Percentiles rank a stretch among this genome's conserved stretches.
Evolutionary conservation across 2,888 invertebrate species (phyloP).

Genomic region (Heliothis peltigera): DNA sequence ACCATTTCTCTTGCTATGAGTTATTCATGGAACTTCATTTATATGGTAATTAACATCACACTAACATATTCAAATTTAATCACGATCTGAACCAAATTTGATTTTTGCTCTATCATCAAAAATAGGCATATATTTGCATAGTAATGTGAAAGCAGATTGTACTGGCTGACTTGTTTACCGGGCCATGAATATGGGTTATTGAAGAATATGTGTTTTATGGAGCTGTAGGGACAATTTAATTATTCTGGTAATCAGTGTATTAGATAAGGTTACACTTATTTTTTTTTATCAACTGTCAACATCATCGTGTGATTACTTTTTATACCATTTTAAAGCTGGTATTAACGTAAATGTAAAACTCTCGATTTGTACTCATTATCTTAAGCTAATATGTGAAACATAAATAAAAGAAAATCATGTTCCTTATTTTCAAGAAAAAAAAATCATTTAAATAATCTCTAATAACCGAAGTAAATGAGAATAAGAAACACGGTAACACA

Average conservation of each 20-base stretch:
- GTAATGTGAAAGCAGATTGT: slow-evolving; percentile 21
- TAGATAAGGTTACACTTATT: no score
- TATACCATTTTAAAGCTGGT: no score
- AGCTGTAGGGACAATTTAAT: neutral
- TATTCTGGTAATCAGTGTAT: no score
- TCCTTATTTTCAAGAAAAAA: no score
- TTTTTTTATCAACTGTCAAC: no score
- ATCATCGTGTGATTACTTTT: no score
- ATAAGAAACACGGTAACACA: neutral
- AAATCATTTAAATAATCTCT: no score
- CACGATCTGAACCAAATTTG: slow-evolving; percentile 46
- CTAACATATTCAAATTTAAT: slow-evolving; percentile 56
- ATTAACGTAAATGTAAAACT: no score
- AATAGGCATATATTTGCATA: slow-evolving; percentile 55
- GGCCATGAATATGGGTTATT: slow-evolving; percentile 14
- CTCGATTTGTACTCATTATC: no score
- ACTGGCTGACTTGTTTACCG: slow-evolving; percentile 10
- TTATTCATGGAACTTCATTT: slow-evolving; percentile 61
- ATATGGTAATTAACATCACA: slow-evolving; percentile 57
- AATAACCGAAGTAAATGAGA: no score
- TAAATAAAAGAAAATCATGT: no score
- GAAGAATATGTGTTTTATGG: neutral
- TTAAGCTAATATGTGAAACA: no score
- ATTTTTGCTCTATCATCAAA: slow-evolving; percentile 52
- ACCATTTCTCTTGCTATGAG: slow-evolving; percentile 14